These are phyloP conservation scores for Sycobia sp. DNA, from an alignment of 1,140 invertebrate species.

Conservation along the genomic window DNA sequence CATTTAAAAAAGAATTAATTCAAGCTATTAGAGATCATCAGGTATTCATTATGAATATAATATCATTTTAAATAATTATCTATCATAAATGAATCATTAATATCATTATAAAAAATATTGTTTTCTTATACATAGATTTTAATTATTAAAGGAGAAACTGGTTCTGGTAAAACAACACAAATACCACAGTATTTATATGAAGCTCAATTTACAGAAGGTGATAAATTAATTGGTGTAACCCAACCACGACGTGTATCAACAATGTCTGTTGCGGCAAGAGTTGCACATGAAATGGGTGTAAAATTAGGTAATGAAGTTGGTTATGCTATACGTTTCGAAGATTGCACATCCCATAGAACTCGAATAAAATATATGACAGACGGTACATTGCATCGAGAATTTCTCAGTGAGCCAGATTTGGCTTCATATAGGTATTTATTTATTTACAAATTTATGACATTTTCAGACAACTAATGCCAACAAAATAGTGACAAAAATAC, in stretches of 20 bases:
- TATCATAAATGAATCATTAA: too few relatives aligned
- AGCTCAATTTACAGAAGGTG: constrained; percentile 83
- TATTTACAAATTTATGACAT: too few relatives aligned
- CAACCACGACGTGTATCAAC: constrained; percentile 93
- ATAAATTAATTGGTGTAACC: constrained; percentile 76
- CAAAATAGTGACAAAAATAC: too few relatives aligned
- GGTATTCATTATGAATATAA: constrained; percentile 55
- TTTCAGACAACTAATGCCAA: too few relatives aligned
- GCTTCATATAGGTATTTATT: constrained; percentile 74
- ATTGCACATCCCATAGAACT: constrained; percentile 96
- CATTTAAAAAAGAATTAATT: constrained; percentile 88
- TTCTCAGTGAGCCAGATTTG: constrained; percentile 95
- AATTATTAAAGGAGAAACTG: constrained; percentile 98
- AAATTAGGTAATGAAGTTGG: constrained; percentile 98
- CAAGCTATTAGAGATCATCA: constrained; percentile 88
- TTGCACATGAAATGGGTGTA: constrained; percentile 99
- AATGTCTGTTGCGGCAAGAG: constrained; percentile 98
- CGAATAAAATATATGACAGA: constrained; percentile 99
- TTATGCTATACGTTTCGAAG: constrained; percentile 98
- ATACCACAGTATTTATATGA: constrained; percentile 97
- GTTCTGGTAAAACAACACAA: constrained; percentile 94
- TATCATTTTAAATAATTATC: constrained; percentile 6
- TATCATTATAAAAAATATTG: background rate
- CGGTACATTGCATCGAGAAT: constrained; percentile 96
- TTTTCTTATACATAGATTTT: constrained; percentile 65